These are phyloP conservation scores for Danio albolineatus DNA, from an alignment of 2,797 vertebrate genomes.

Conservation along the genomic window DNA sequence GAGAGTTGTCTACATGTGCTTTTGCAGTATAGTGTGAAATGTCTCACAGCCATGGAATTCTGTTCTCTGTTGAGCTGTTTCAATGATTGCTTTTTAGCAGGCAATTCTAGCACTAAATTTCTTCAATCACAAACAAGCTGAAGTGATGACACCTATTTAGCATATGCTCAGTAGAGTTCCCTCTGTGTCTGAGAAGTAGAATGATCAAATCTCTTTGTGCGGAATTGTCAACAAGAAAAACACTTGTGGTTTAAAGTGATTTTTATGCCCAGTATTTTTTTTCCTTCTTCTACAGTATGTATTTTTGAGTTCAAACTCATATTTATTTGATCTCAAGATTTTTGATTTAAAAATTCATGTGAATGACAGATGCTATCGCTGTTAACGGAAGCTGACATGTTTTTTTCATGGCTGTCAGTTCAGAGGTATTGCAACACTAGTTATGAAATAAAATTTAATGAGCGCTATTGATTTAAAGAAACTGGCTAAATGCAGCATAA, in stretches of 20 bases:
- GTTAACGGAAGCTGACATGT: no score
- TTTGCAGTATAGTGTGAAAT: slow-evolving; percentile 15
- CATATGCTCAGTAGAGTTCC: slow-evolving; percentile 5
- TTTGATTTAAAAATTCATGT: not conserved
- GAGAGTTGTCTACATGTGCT: not conserved
- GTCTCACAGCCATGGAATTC: not conserved
- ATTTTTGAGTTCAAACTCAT: not conserved
- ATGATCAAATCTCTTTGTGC: not conserved
- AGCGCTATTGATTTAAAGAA: not conserved
- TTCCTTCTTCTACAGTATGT: not conserved
- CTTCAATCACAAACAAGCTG: slow-evolving; percentile 9
- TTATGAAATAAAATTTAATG: not conserved
- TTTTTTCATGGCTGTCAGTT: not conserved
- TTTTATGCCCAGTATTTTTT: not conserved
- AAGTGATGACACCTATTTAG: slow-evolving; percentile 24
- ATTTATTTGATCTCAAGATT: not conserved
- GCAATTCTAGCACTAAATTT: slow-evolving; percentile 8
- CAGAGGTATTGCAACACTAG: not conserved
- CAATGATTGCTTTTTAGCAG: slow-evolving; percentile 13
- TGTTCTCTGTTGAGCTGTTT: slow-evolving; percentile 10
- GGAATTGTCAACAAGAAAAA: slow-evolving; percentile 7
- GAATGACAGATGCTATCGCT: not conserved
- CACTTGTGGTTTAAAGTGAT: not conserved
- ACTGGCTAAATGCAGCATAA: not conserved
- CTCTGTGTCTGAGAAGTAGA: slow-evolving; percentile 1